Conservation (phyloP, 1,140 invertebrate genomes). For the Drosophila albomicans region DNA sequence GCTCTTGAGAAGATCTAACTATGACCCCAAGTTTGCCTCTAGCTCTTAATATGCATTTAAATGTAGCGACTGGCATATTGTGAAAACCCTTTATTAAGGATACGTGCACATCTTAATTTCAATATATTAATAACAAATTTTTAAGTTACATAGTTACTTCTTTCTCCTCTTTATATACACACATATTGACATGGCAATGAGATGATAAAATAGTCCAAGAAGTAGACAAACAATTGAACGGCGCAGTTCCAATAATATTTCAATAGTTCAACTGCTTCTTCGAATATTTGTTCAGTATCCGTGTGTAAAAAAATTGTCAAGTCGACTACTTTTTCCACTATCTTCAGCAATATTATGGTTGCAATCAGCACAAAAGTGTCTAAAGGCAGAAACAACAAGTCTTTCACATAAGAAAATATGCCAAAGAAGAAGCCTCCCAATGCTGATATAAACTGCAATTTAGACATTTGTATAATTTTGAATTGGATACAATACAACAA, state of each 20-base stretch:
- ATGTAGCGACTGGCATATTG: constrained; percentile 9
- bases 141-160: background rate
- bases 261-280: background rate
- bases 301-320: background rate
- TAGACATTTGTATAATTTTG: background rate
- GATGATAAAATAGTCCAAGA: background rate
- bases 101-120: background rate
- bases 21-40: constrained; percentile 3
- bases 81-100: constrained; percentile 11
- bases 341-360: constrained; percentile 11
- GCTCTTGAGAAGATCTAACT: constrained; percentile 38
- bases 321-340: background rate
- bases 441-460: background rate
- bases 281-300: background rate
- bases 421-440: background rate
- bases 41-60: constrained; percentile 41
- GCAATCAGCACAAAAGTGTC: constrained; percentile 18
- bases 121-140: too few species aligned
- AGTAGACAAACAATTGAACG: background rate
- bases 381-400: constrained; percentile 9
- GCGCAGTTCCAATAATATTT: background rate
- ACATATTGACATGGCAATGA: background rate
- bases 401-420: background rate
- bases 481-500: background rate
- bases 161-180: background rate